Conservation (phyloP, 2,888 invertebrate species). For the Leucophenga montana region DNA sequence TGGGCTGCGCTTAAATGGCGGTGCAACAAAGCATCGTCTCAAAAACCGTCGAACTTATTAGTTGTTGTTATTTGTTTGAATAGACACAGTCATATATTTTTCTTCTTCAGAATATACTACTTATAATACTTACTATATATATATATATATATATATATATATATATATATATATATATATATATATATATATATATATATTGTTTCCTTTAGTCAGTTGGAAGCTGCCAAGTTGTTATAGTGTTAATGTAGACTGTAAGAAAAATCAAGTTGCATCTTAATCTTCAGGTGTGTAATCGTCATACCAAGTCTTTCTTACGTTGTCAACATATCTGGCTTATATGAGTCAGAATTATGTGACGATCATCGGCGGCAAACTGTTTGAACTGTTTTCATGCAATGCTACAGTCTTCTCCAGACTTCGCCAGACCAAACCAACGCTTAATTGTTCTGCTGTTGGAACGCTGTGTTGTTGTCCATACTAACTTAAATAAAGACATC, state of each 20-base stretch:
- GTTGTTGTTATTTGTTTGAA: constrained; percentile 70
- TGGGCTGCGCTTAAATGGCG: neutral
- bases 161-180: constrained; percentile 38
- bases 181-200: constrained; percentile 48
- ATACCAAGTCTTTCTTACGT: constrained; percentile 61
- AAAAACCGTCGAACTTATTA: constrained; percentile 60
- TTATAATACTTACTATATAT: constrained; percentile 36
- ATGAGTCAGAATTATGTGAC: constrained; percentile 66
- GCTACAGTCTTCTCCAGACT: too few species aligned
- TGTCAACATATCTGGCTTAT: constrained; percentile 72
- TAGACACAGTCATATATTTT: constrained; percentile 64
- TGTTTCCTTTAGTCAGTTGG: constrained; percentile 14
- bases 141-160: constrained; percentile 46
- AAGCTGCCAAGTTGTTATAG: constrained; percentile 44
- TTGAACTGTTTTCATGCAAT: constrained; percentile 43
- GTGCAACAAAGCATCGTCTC: constrained; percentile 43
- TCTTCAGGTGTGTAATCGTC: constrained; percentile 63
- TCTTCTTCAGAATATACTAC: constrained; percentile 36
- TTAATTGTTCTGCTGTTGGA: constrained; percentile 22
- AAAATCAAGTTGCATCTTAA: constrained; percentile 66
- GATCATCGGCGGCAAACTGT: constrained; percentile 51
- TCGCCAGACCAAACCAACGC: neutral
- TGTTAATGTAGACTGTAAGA: constrained; percentile 54
- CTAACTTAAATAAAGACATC: constrained; percentile 68
- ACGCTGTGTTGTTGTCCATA: constrained; percentile 44